phyloP scores from a whole-genome alignment of 2,888 invertebrate species.

The Drosophila limbata region DNA sequence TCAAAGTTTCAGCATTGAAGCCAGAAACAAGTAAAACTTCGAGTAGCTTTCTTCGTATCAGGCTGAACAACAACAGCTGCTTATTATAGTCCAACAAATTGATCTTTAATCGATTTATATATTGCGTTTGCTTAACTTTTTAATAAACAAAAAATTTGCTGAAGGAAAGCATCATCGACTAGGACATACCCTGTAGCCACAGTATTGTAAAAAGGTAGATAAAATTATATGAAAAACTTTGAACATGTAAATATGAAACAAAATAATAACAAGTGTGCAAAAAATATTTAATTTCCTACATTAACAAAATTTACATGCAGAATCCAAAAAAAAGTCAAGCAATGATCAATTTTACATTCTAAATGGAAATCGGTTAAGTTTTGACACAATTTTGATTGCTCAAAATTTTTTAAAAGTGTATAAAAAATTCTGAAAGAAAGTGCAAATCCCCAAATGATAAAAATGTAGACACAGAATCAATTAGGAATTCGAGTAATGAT shows the following conservation, averaged over 20 bases:
- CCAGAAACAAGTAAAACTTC: constrained; percentile 13
- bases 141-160: constrained; percentile 2
- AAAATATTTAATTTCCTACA: background rate
- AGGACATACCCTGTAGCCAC: background rate
- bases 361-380: background rate
- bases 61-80: constrained; percentile 48
- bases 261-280: background rate
- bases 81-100: constrained; percentile 53
- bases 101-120: constrained; percentile 54
- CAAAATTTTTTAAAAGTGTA: background rate
- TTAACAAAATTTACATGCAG: too few relatives aligned
- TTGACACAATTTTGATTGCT: background rate
- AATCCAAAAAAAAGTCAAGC: background rate
- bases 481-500: background rate
- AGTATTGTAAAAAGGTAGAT: background rate
- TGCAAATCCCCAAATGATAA: too few relatives aligned
- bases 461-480: background rate
- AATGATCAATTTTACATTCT: background rate
- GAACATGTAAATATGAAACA: too few relatives aligned
- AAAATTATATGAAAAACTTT: background rate
- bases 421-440: too few relatives aligned
- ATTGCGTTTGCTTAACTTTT: constrained; percentile 3
- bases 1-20: constrained; percentile 33
- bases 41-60: constrained; percentile 16
- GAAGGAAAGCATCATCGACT: too few relatives aligned